Percentiles rank a stretch among this genome's conserved stretches.
phyloP scores from a whole-genome alignment of 2,113 vertebrate genomes.

The Scalopus aquaticus region DNA sequence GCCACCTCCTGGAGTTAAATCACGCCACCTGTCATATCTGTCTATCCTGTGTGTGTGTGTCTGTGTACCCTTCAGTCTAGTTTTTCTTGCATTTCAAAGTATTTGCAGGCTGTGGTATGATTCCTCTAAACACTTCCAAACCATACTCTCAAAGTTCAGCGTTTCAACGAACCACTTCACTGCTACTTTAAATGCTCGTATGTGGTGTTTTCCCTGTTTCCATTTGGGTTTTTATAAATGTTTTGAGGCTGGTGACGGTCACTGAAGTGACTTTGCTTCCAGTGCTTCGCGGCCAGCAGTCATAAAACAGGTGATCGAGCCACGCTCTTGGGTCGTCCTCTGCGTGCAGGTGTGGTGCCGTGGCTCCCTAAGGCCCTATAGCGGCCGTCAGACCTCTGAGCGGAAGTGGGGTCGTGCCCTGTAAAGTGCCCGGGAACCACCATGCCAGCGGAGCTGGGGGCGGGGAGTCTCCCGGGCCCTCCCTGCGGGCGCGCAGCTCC shows the following conservation, averaged over 20 bases:
- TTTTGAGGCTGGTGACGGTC: neutral
- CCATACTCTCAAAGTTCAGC: neutral
- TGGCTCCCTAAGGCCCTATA: too few species aligned
- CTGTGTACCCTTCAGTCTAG: neutral
- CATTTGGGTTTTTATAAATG: neutral
- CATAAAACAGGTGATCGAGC: neutral
- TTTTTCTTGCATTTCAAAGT: neutral
- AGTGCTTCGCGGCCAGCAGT: neutral
- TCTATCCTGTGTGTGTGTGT: neutral
- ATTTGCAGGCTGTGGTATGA: neutral
- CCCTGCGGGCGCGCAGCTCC: too few species aligned
- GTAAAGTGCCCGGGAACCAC: neutral
- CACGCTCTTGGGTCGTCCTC: neutral
- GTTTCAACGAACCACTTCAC: neutral
- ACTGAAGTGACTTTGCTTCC: slow-evolving; percentile 7
- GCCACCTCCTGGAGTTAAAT: too few species aligned
- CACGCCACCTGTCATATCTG: neutral
- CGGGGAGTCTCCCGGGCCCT: too few species aligned
- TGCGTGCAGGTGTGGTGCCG: neutral
- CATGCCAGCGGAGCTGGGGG: too few species aligned
- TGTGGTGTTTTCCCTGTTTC: neutral
- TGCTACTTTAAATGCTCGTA: neutral
- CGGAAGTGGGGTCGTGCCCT: neutral
- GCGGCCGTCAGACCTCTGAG: neutral
- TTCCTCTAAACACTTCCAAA: neutral